Evolutionary conservation across 2,888 invertebrate species (phyloP), one percentile per base, ranked within the genome.

Genomic region (Plutella xylostella): DNA sequence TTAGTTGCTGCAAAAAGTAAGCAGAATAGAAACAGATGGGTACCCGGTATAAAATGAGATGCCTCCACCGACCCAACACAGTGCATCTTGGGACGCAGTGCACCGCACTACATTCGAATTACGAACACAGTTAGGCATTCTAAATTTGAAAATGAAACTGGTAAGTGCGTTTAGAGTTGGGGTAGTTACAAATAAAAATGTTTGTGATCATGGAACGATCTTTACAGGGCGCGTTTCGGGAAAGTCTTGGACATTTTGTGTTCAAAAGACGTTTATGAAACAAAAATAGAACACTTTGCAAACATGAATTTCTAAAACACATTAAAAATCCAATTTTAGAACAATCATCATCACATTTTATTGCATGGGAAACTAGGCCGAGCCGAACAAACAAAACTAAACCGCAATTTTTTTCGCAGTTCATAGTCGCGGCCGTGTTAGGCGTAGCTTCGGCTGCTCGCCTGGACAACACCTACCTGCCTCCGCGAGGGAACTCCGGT

Each of bases 391-490:
- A 25, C 5, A 7, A 9, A 25, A 25, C 25, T 7, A 7, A 7
- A 7, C 25, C 4, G 11, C 2, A 15, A 35, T 35, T 48, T 25
- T 20, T 22, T 42, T 66, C 60, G 18, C 67, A 83, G 83, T 67
- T 83, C 55, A 60, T 83, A 45, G 71, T 80, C 56, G 80, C 79
- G 56, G 74, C 82, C 45, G 51, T 83, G 46, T 64, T 83, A 47
- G 78, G 80, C 52, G 74, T 68, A 49, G 79, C 80, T 64, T 62
- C 80, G 51, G 80, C 80, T 52, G 82, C 73, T 60, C 79, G 82
- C 43, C 68, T 82, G 38, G 82, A 82, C 56, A 83, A 82, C 66
- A 74, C 78, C 56, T 83, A 83, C 71, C 73, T 83, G 51, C 83
- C 83, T 17, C 83, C 83, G 49, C 73, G 82, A 62, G 78, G 78